Base-by-base conservation (phyloP, 2,888 invertebrate genomes). In the Amiota minor region DNA sequence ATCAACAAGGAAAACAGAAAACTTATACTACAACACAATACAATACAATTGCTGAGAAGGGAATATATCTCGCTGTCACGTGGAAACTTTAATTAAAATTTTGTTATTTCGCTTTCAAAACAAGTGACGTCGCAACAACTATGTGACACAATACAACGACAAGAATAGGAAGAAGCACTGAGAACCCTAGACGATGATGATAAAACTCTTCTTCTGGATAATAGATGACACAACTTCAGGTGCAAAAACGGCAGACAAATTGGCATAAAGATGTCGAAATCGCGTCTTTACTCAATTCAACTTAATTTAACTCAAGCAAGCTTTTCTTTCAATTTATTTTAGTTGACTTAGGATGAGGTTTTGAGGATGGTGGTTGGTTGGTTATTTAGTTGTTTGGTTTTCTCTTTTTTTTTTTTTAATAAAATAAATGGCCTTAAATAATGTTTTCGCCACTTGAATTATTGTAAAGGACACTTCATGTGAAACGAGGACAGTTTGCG, bases 41-140 rank as follows among this genome's bases (percentile, higher is more conserved):
- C 35, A 68, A 53, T 14, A 20, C 23, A 68, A 20, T 16, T 47
- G 47, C 65, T 10, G 23, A 20, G 20, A 14, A 23, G 50, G 50
- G 50, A 68, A 35, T 53, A 50, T 3, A 0, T 35, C 20, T 68
- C 67, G 67, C 67, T 68, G 67, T 68, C 50, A 68, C 53, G 50
- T 53, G 67, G n/a, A 53, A 53, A 68, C 23, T 68, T 68, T 68
- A 68, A 68, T 68, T 68, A 53, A 68, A 68, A 65, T 23, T 68
- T 20, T 53, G 12, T 23, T 50, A 50, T 62, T 62, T 62, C 35
- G 53, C 23, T 68, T 53, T 18, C 3, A 20, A 59, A 1, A 14
- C 9, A 53, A 35, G 35, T 53, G 53, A 53, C 14, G 53, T 53
- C 35, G 16, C 20, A 20, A 20, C 59, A 59, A 20, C 18, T 20